Percentiles rank a stretch among this genome's conserved stretches.
These are phyloP conservation scores for Moxostoma hubbsi DNA, from an alignment of 2,797 vertebrate species.

Conservation along the genomic window DNA sequence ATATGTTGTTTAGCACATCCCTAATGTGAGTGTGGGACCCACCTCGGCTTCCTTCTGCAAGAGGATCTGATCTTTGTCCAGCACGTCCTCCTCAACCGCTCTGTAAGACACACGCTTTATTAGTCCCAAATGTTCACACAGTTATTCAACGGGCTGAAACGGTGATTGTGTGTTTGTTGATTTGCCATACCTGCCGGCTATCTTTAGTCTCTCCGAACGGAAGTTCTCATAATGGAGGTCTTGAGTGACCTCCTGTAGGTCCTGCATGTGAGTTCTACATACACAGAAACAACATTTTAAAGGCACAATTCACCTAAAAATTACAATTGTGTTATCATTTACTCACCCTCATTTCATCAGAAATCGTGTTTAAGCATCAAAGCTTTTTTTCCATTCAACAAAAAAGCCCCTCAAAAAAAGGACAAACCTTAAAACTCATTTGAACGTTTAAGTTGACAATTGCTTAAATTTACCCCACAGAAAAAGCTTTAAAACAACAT, in stretches of 20 bases:
- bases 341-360: too few species aligned
- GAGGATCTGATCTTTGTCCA: slow-evolving; percentile 94
- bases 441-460: too few species aligned
- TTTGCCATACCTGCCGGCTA: slow-evolving; percentile 75
- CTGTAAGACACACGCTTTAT: slow-evolving; percentile 65
- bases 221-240: slow-evolving; percentile 92
- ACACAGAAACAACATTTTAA: slow-evolving; percentile 13
- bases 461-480: too few species aligned
- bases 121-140: neutral
- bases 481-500: too few species aligned
- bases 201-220: slow-evolving; percentile 90
- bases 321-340: too few species aligned
- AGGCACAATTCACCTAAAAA: too few species aligned
- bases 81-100: slow-evolving; percentile 86
- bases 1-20: too few species aligned
- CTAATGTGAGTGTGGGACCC: slow-evolving; percentile 46
- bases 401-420: too few species aligned
- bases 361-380: too few species aligned
- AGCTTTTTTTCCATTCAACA: too few species aligned
- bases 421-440: too few species aligned
- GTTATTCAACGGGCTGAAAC: neutral
- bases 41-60: slow-evolving; percentile 94
- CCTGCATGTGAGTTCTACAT: slow-evolving; percentile 89
- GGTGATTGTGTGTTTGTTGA: neutral
- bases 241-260: slow-evolving; percentile 90